Evolutionary conservation across 2,113 vertebrate genomes (phyloP).

Genomic region (Condylura cristata): DNA sequence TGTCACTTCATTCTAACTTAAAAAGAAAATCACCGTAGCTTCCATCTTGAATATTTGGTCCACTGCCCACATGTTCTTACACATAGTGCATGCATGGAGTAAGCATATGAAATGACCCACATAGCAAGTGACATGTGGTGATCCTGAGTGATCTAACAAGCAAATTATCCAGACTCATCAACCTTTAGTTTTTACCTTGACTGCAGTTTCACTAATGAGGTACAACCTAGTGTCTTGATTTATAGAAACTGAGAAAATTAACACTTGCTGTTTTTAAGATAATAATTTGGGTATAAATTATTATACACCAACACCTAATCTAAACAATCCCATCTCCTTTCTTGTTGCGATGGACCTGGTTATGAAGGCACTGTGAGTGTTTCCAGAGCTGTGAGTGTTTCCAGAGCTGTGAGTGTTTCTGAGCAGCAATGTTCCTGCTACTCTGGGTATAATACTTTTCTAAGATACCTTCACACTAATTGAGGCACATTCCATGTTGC

Average conservation of each 20-base stretch:
- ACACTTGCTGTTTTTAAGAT: not conserved
- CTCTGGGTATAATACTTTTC: not conserved
- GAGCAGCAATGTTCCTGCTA: not conserved
- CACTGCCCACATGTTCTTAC: not conserved
- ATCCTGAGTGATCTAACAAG: not conserved
- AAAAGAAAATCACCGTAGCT: not conserved
- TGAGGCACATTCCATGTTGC: not conserved
- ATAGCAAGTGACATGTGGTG: not conserved
- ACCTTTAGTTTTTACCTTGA: not conserved
- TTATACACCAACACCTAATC: not conserved
- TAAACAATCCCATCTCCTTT: not conserved
- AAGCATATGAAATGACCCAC: not conserved
- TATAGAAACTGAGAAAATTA: not conserved
- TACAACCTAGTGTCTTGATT: not conserved
- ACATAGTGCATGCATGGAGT: not conserved
- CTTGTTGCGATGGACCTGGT: not conserved
- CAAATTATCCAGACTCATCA: not conserved
- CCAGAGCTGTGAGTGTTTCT: not conserved
- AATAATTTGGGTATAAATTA: not conserved
- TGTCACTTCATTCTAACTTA: not conserved
- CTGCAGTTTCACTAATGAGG: not conserved
- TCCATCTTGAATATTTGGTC: not conserved
- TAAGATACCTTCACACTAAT: not conserved
- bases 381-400: not conserved
- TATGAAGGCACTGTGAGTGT: not conserved